A percentile compares a stretch with the other conserved stretches of the same genome.
Conservation (phyloP, 2,113 vertebrate species). For the Pionites leucogaster region DNA sequence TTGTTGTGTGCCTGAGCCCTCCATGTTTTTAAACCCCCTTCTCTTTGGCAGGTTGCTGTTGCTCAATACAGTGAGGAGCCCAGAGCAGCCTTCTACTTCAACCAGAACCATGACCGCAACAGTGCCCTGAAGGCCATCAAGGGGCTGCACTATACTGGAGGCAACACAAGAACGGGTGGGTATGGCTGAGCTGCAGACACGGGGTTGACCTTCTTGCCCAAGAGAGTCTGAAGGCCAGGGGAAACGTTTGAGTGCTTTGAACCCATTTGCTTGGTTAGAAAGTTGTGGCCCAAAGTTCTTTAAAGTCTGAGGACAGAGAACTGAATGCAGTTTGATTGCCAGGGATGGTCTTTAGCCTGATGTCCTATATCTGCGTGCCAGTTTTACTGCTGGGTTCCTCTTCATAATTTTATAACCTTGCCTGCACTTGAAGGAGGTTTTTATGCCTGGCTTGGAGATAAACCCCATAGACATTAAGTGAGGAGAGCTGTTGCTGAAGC, state of each 20-base stretch:
- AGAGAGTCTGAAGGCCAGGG: background rate
- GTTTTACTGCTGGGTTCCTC: background rate
- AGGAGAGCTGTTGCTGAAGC: background rate
- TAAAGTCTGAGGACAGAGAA: rapidly evolving
- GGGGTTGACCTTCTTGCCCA: background rate
- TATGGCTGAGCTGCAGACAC: background rate
- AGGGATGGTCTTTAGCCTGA: background rate
- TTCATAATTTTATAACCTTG: background rate
- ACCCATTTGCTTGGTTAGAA: background rate
- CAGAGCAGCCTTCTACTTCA: constrained; percentile 81
- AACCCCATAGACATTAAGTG: background rate
- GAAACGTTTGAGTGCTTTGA: background rate
- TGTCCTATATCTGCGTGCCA: background rate
- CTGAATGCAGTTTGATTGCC: background rate
- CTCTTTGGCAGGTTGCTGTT: constrained; percentile 81
- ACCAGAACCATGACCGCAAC: constrained; percentile 80
- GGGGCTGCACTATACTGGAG: constrained; percentile 79
- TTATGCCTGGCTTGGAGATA: background rate
- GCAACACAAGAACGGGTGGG: constrained; percentile 88
- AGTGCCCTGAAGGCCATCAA: constrained; percentile 77
- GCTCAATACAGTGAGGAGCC: constrained; percentile 88
- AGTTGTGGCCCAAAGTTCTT: background rate
- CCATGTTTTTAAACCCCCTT: background rate
- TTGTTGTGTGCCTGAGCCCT: background rate
- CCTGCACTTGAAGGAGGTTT: background rate